These are phyloP conservation scores for Austrolebias charrua DNA, from an alignment of 2,797 vertebrate genomes.

Conservation along the genomic window DNA sequence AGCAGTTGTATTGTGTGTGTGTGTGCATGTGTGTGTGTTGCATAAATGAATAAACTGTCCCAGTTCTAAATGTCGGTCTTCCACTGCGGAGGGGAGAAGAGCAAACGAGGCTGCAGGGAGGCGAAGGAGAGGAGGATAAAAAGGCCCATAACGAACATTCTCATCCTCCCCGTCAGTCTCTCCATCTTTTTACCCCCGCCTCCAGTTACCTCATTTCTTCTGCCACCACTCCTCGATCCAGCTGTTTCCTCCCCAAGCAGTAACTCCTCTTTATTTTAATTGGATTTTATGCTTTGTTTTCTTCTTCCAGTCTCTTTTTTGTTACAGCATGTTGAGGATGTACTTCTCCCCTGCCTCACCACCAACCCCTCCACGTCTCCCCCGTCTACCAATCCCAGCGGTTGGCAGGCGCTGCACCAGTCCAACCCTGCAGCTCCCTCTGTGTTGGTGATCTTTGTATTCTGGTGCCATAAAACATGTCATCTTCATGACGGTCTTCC, in stretches of 20 bases:
- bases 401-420: conserved; percentile 56
- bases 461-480: conserved; percentile 22
- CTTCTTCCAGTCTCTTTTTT: conserved; percentile 18
- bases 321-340: conserved; percentile 32
- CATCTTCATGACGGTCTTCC: neutral
- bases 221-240: conserved; percentile 3
- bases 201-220: conserved; percentile 14
- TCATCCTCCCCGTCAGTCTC: conserved; percentile 38
- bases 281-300: conserved; percentile 18
- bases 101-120: conserved; percentile 33
- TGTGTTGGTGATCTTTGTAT: conserved; percentile 4
- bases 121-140: conserved; percentile 41
- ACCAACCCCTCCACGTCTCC: conserved; percentile 10
- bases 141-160: conserved; percentile 38
- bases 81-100: conserved; percentile 50
- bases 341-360: conserved; percentile 30
- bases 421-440: conserved; percentile 42
- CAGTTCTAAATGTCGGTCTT: conserved; percentile 60
- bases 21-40: conserved; percentile 14
- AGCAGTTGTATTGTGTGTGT: conserved; percentile 1
- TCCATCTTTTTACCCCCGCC: conserved; percentile 13
- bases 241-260: conserved; percentile 1
- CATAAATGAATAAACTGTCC: conserved; percentile 53
- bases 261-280: conserved; percentile 24
- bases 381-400: conserved; percentile 47